Percentiles rank a stretch among this genome's conserved stretches.
These are phyloP conservation scores for Encarsia formosa DNA, from an alignment of 2,888 invertebrate species.

Conservation along the genomic window DNA sequence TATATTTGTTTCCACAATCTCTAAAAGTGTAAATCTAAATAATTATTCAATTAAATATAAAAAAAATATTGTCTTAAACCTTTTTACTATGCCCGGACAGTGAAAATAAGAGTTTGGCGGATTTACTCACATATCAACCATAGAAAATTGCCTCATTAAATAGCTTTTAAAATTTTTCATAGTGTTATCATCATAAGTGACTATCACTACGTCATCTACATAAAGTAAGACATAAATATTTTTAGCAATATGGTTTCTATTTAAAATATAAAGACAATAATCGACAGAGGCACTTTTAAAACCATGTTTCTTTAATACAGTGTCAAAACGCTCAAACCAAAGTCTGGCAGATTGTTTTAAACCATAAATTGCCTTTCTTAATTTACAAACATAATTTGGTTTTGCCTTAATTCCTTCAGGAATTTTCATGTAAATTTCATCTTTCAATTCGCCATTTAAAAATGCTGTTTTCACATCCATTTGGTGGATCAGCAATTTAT, in stretches of 20 bases:
- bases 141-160: slow-evolving; percentile 3
- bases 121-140: not conserved
- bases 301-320: no score
- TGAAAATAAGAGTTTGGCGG: no score
- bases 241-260: slow-evolving; percentile 6
- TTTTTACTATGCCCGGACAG: no score
- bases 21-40: no score
- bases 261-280: slow-evolving; percentile 14
- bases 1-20: no score
- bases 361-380: not conserved
- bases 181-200: not conserved
- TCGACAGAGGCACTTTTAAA: not conserved
- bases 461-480: slow-evolving; percentile 1
- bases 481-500: not conserved
- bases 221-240: slow-evolving; percentile 18
- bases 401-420: no score
- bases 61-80: no score
- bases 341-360: not conserved
- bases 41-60: no score
- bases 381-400: not conserved
- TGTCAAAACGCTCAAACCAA: no score
- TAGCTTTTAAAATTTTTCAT: slow-evolving; percentile 2
- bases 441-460: not conserved
- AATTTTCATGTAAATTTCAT: no score
- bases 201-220: slow-evolving; percentile 20